Conservation (phyloP, 2,113 vertebrate species). For the Hemicordylus capensis region DNA sequence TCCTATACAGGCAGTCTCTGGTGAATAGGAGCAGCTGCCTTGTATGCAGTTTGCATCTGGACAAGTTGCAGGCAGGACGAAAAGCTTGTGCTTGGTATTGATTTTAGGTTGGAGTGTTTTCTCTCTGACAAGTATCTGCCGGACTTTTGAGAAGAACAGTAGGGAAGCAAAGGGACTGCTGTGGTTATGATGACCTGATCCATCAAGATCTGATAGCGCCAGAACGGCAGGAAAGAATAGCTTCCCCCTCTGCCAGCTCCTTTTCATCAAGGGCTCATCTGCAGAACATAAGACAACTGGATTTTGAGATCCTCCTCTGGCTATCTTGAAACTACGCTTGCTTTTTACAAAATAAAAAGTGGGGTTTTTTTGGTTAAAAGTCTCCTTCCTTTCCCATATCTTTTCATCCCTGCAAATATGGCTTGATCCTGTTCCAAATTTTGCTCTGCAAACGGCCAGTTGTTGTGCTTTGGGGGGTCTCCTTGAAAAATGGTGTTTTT, state of each 20-base stretch:
- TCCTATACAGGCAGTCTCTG: no score
- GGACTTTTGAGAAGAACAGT: slow-evolving; percentile 50
- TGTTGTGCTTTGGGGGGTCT: background rate
- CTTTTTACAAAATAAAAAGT: background rate
- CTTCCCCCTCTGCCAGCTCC: background rate
- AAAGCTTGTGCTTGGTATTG: slow-evolving; percentile 51
- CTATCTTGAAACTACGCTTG: slow-evolving; percentile 7
- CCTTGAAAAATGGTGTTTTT: slow-evolving; percentile 22
- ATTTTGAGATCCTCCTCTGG: background rate
- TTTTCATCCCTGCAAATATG: slow-evolving; percentile 38
- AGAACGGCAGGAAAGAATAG: background rate
- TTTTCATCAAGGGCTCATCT: slow-evolving; percentile 12
- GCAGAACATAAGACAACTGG: slow-evolving; percentile 16
- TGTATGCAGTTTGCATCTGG: slow-evolving; percentile 62
- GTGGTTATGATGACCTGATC: background rate
- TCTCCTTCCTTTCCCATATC: background rate
- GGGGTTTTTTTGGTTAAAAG: slow-evolving; percentile 21
- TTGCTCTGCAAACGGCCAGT: background rate
- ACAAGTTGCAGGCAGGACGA: slow-evolving; percentile 56
- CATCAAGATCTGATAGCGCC: background rate
- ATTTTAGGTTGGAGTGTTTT: slow-evolving; percentile 71
- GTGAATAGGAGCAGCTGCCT: no score
- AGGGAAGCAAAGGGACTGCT: slow-evolving; percentile 25
- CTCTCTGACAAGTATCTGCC: slow-evolving; percentile 35
- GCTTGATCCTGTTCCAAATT: slow-evolving; percentile 19